phyloP scores from a whole-genome alignment of 2,797 vertebrate species.

The Alauda arvensis region DNA sequence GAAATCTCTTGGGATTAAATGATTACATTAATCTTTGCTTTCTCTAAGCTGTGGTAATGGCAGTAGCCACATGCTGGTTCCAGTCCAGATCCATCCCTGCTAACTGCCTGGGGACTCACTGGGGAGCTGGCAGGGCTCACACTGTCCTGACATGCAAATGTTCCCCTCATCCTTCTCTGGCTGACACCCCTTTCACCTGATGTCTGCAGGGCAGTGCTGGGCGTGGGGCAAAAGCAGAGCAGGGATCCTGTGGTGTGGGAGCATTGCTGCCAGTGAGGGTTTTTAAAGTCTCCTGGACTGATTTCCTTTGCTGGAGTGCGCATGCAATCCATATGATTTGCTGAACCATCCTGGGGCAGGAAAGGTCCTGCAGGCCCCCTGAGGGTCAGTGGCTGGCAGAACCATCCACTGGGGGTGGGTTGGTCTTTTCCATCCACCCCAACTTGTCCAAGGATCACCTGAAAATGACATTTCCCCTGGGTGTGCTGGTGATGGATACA shows the following conservation, averaged over 20 bases:
- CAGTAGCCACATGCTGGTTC: constrained; percentile 27
- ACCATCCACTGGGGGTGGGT: not conserved
- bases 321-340: not conserved
- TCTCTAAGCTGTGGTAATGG: not conserved
- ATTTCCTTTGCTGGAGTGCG: not conserved
- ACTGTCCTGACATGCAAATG: fast-evolving
- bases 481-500: fast-evolving
- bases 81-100: not conserved
- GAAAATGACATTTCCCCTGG: not conserved
- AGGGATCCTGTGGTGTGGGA: not conserved
- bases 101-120: fast-evolving
- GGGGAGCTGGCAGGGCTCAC: not conserved
- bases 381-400: not conserved
- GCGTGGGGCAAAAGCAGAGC: fast-evolving
- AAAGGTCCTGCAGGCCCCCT: not conserved
- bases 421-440: not conserved
- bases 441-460: not conserved
- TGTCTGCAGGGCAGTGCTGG: not conserved
- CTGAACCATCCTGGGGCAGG: not conserved
- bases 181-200: not conserved
- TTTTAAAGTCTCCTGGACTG: not conserved
- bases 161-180: not conserved
- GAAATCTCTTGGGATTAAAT: constrained; percentile 46
- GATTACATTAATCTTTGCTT: constrained; percentile 60
- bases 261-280: not conserved